phyloP scores from a whole-genome alignment of 1,140 invertebrate species.

The Papilio glaucus region DNA sequence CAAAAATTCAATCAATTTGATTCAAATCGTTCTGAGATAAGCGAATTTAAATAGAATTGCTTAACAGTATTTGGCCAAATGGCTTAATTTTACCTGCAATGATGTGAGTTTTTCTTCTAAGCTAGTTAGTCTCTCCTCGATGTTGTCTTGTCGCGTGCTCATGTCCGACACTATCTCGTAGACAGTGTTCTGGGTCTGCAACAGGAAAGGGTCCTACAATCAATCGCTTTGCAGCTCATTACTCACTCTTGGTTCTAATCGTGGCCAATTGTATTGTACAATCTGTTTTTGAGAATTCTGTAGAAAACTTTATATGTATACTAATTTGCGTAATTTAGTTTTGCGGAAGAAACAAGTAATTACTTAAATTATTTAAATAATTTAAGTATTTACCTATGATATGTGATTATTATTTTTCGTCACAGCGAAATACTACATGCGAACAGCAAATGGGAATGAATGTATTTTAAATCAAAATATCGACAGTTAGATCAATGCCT shows the following conservation, averaged over 20 bases:
- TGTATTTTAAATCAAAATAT: not conserved
- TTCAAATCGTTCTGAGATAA: too few relatives aligned
- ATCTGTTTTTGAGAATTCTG: constrained; percentile 40
- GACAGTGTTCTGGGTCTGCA: constrained; percentile 97
- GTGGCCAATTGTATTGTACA: constrained; percentile 56
- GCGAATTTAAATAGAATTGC: too few relatives aligned
- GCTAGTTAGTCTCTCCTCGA: constrained; percentile 93
- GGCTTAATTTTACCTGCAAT: constrained; percentile 87
- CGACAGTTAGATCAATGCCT: not conserved
- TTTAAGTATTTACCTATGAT: too few relatives aligned
- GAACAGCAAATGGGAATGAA: constrained; percentile 55
- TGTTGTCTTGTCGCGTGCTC: constrained; percentile 93
- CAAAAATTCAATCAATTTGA: too few relatives aligned
- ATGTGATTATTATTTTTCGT: not conserved
- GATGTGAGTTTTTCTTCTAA: constrained; percentile 94
- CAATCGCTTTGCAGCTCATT: constrained; percentile 82
- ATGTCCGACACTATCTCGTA: constrained; percentile 98
- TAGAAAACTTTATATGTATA: constrained; percentile 38
- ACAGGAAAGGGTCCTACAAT: constrained; percentile 84
- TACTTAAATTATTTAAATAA: too few relatives aligned
- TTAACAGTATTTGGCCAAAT: too few relatives aligned
- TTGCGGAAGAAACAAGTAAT: too few relatives aligned
- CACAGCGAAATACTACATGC: constrained; percentile 48
- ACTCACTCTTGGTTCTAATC: constrained; percentile 61
- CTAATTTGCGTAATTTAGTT: too few relatives aligned